Evolutionary conservation across 2,888 invertebrate species (phyloP).

Genomic region (Quadriops clusia): DNA sequence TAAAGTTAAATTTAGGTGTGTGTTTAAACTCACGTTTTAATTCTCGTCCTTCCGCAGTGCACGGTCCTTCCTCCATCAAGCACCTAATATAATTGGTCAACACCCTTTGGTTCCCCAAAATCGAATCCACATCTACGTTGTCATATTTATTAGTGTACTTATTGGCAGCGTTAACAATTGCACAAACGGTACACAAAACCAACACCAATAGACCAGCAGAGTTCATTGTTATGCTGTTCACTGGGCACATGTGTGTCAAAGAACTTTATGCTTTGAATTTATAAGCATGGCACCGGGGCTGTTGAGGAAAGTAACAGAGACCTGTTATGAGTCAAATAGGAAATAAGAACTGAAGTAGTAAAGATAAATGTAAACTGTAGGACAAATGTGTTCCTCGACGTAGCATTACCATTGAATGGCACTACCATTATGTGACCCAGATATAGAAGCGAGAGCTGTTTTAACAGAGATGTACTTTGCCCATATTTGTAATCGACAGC

Average conservation of each 20-base stretch:
- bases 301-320: constrained; percentile 27
- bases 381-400: too few relatives aligned
- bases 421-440: too few relatives aligned
- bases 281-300: constrained; percentile 16
- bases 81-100: constrained; percentile 50
- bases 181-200: constrained; percentile 27
- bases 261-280: constrained; percentile 18
- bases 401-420: too few relatives aligned
- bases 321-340: too few relatives aligned
- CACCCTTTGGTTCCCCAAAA: constrained; percentile 44
- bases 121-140: constrained; percentile 45
- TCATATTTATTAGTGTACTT: constrained; percentile 42
- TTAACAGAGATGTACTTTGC: too few relatives aligned
- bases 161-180: constrained; percentile 20
- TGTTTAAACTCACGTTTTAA: constrained; percentile 44
- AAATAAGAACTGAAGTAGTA: too few relatives aligned
- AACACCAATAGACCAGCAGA: constrained; percentile 24
- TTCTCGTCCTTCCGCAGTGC: constrained; percentile 47
- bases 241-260: constrained; percentile 14
- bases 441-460: too few relatives aligned
- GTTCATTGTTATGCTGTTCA: constrained; percentile 20
- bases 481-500: too few relatives aligned
- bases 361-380: too few relatives aligned
- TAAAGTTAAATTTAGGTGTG: too few relatives aligned
- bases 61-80: constrained; percentile 46